Conservation (phyloP, 2,113 vertebrate species). For the Ibidorhyncha struthersii region DNA sequence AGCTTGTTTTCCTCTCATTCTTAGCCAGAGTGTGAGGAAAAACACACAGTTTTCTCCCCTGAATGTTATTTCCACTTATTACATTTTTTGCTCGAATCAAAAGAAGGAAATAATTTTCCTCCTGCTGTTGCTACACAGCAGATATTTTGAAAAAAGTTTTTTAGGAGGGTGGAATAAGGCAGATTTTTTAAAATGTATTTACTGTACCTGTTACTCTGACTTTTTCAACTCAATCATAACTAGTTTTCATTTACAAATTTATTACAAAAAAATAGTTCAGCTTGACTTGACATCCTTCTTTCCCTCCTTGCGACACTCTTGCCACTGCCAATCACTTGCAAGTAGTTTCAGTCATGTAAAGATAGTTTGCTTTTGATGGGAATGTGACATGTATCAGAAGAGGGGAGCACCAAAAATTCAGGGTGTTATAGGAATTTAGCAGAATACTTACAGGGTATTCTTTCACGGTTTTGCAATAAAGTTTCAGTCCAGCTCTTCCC, state of each 20-base stretch:
- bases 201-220: neutral
- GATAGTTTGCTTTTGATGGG: neutral
- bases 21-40: neutral
- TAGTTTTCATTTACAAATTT: neutral
- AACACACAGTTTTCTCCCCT: neutral
- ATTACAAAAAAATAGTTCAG: neutral
- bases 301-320: neutral
- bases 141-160: neutral
- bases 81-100: neutral
- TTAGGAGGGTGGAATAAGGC: neutral
- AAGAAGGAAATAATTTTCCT: neutral
- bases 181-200: rapidly evolving
- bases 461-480: neutral
- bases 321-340: neutral
- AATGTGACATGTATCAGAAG: neutral
- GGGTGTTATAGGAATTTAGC: neutral
- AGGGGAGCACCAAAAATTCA: neutral
- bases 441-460: neutral
- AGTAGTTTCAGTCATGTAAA: neutral
- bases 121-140: neutral
- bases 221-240: neutral
- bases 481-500: neutral
- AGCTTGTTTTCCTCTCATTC: neutral
- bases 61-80: neutral
- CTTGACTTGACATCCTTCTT: neutral